phyloP scores from a whole-genome alignment of 2,797 vertebrate genomes.

The Eulemur albifrons region DNA sequence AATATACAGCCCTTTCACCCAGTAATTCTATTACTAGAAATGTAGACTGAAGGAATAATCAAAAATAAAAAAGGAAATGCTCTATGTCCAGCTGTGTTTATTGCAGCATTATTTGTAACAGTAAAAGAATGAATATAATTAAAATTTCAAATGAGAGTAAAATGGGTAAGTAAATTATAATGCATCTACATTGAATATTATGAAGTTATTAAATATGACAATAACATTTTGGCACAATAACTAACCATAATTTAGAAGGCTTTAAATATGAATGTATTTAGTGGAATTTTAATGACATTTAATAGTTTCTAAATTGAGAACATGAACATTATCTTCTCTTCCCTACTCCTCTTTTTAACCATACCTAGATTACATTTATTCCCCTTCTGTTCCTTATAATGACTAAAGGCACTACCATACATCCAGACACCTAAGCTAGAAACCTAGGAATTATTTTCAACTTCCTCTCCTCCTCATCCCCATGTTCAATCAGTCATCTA shows the following conservation, averaged over 20 bases:
- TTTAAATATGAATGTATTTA: not conserved
- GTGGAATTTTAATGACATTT: conserved; percentile 26
- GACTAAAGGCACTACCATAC: not conserved
- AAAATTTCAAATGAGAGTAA: not conserved
- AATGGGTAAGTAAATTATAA: not conserved
- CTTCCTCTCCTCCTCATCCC: not conserved
- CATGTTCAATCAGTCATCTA: not conserved
- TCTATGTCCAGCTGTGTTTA: not conserved
- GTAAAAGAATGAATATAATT: not conserved
- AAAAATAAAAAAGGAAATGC: not conserved
- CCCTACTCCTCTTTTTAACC: not conserved
- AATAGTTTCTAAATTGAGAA: not conserved
- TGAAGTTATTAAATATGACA: not conserved
- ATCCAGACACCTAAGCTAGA: not conserved
- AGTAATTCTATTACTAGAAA: not conserved
- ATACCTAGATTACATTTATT: not conserved
- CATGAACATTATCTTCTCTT: conserved; percentile 19
- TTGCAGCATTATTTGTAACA: not conserved
- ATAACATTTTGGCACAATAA: not conserved
- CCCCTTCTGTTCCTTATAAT: not conserved
- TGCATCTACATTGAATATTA: not conserved
- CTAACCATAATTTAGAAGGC: not conserved
- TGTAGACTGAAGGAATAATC: not conserved
- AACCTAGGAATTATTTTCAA: not conserved
- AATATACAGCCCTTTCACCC: not conserved